Conservation (phyloP, 2,888 invertebrate species). For the Lasioglossum figueresi region DNA sequence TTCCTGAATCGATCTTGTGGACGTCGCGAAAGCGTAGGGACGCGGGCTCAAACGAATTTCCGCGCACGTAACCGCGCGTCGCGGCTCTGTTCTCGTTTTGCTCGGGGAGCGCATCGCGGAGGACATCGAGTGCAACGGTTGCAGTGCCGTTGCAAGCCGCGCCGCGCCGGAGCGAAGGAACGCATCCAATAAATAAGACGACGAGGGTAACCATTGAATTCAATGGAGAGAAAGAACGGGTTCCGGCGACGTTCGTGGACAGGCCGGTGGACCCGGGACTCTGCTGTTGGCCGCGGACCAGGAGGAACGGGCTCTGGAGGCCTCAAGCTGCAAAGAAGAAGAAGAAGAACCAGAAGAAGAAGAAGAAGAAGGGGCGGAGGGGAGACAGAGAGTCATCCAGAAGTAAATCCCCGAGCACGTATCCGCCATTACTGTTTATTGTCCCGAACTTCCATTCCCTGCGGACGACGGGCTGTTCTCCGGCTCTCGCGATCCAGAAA, state of each 20-base stretch:
- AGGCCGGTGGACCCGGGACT: slow-evolving; percentile 29
- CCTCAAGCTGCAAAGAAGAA: slow-evolving; percentile 4
- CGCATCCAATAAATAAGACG: slow-evolving; percentile 75
- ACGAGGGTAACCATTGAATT: slow-evolving; percentile 76
- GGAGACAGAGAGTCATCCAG: slow-evolving; percentile 63
- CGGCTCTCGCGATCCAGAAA: slow-evolving; percentile 57
- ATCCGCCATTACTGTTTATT: slow-evolving; percentile 78
- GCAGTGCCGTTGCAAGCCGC: slow-evolving; percentile 55
- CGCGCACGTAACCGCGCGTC: slow-evolving; percentile 44
- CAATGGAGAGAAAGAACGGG: slow-evolving; percentile 74
- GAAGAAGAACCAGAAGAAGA: slow-evolving; percentile 8
- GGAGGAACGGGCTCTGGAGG: not conserved
- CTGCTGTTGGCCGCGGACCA: slow-evolving; percentile 6
- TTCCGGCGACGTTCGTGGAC: slow-evolving; percentile 65
- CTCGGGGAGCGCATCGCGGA: not conserved
- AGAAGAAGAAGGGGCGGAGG: slow-evolving; percentile 7
- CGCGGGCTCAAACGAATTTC: slow-evolving; percentile 44
- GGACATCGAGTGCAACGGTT: slow-evolving; percentile 45
- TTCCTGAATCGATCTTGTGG: not conserved
- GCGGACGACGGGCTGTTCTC: slow-evolving; percentile 57
- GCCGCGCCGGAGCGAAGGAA: slow-evolving; percentile 69
- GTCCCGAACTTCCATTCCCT: slow-evolving; percentile 78
- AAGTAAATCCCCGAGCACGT: slow-evolving; percentile 78
- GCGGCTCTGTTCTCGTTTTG: not conserved
- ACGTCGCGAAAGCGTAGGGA: not conserved